Conservation (phyloP, 2,113 vertebrate species). For the Motacilla tschutschensis region DNA sequence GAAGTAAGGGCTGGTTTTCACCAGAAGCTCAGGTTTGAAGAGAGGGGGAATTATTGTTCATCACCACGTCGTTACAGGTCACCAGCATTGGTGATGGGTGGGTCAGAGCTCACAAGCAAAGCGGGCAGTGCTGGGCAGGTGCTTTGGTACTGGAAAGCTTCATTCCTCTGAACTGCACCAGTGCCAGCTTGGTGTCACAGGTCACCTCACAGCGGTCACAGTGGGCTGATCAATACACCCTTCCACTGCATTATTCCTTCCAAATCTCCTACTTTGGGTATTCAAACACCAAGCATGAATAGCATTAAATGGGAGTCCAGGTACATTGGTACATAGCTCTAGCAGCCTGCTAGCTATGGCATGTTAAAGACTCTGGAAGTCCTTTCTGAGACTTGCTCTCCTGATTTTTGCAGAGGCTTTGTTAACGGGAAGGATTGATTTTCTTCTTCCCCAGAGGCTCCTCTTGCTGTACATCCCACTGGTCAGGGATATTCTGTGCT, state of each 20-base stretch:
- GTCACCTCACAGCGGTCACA: neutral
- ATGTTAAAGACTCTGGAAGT: neutral
- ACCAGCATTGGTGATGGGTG: neutral
- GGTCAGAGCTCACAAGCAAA: neutral
- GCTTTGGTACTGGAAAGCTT: neutral
- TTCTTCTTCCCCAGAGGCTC: neutral
- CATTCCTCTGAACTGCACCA: neutral
- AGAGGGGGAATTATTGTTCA: neutral
- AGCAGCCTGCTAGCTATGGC: neutral
- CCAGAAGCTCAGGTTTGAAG: neutral
- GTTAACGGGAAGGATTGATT: neutral
- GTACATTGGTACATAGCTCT: neutral
- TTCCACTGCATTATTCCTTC: neutral
- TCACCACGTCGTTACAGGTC: neutral
- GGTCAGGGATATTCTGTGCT: neutral
- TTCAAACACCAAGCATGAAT: neutral
- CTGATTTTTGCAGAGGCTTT: neutral
- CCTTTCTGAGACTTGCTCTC: neutral
- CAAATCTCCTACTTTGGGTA: neutral
- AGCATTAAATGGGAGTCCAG: neutral
- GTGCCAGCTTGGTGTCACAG: neutral
- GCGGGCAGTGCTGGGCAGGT: fast-evolving
- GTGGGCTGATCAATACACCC: neutral
- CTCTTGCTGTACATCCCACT: neutral
- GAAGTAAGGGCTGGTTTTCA: neutral